Percentiles rank a stretch among this genome's conserved stretches.
Conservation (phyloP, 2,888 invertebrate genomes). For the Sipha maydis region DNA sequence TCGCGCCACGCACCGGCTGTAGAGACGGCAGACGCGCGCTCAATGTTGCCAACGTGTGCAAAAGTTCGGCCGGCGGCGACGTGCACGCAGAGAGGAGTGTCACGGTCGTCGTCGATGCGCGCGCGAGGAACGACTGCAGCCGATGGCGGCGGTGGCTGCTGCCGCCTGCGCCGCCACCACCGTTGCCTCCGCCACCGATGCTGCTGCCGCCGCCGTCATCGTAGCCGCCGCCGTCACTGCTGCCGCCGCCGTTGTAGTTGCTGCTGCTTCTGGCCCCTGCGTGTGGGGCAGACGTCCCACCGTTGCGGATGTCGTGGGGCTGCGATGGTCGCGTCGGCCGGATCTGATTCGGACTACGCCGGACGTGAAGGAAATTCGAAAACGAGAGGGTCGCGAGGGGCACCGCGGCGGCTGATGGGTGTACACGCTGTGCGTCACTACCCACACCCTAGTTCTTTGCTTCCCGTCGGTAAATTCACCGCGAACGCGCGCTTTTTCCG, state of each 20-base stretch:
- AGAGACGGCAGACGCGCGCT: neutral
- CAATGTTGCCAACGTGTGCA: conserved; percentile 55
- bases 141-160: neutral
- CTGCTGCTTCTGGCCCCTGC: neutral
- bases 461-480: neutral
- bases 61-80: conserved; percentile 33
- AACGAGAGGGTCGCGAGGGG: neutral
- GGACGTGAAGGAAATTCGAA: too few relatives aligned
- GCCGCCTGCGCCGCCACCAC: neutral
- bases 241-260: too few relatives aligned
- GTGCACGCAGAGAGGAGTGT: neutral
- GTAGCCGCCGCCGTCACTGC: neutral
- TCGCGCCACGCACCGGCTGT: neutral
- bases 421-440: too few relatives aligned
- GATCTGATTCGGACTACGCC: too few relatives aligned
- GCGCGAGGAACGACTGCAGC: conserved; percentile 18
- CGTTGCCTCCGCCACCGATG: neutral
- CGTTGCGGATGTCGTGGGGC: too few relatives aligned
- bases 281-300: neutral
- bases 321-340: too few relatives aligned
- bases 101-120: conserved; percentile 15
- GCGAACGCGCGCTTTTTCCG: too few relatives aligned
- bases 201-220: neutral
- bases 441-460: too few relatives aligned
- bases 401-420: neutral